phyloP scores from a whole-genome alignment of 2,113 vertebrate genomes.

The Grus americana region DNA sequence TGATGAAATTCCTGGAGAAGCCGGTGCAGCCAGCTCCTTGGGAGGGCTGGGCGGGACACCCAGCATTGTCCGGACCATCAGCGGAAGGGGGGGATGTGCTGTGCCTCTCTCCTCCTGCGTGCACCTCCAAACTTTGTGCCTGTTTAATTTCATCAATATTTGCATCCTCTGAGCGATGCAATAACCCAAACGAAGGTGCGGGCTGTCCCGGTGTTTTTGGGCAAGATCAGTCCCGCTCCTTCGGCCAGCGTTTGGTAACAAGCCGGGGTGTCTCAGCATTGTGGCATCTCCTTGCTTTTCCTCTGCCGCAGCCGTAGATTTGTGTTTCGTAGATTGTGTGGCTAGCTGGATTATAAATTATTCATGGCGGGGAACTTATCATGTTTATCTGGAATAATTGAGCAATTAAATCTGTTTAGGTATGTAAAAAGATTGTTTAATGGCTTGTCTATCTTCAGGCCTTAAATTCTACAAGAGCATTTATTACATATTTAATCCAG shows the following conservation, averaged over 20 bases:
- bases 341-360: slow-evolving; percentile 49
- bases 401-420: slow-evolving; percentile 63
- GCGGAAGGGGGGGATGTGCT: neutral
- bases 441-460: slow-evolving; percentile 45
- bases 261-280: neutral
- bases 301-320: neutral
- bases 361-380: slow-evolving; percentile 47
- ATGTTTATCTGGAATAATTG: slow-evolving; percentile 60
- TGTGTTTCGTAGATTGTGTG: neutral
- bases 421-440: slow-evolving; percentile 48
- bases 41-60: neutral
- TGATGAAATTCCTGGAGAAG: neutral
- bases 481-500: slow-evolving; percentile 27
- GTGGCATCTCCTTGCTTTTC: neutral
- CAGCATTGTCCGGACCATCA: fast-evolving
- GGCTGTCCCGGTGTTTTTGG: neutral
- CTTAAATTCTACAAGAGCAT: neutral
- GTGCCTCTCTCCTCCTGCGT: neutral
- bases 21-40: neutral
- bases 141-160: neutral
- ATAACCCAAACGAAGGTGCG: neutral
- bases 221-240: neutral
- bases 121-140: neutral
- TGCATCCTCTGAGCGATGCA: neutral
- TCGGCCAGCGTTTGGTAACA: fast-evolving